These are phyloP conservation scores for Torymus aiolomorphi DNA, from an alignment of 2,888 invertebrate species.

Conservation along the genomic window DNA sequence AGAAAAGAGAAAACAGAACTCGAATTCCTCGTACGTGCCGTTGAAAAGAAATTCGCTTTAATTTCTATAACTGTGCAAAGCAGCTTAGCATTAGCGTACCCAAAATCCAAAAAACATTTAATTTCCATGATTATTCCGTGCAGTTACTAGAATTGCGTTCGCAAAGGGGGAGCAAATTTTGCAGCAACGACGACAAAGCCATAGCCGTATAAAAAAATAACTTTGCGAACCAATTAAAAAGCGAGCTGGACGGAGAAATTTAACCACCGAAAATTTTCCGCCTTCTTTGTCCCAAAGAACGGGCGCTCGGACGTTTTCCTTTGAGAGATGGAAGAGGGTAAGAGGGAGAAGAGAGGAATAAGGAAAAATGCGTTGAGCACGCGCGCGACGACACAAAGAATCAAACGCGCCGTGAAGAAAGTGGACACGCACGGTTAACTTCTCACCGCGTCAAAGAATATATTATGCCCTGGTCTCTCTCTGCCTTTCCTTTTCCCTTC, in stretches of 20 bases:
- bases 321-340: not conserved
- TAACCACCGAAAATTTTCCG: not conserved
- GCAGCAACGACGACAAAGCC: not conserved
- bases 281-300: not conserved
- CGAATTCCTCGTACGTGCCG: too few species aligned
- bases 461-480: not conserved
- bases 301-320: not conserved
- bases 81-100: too few species aligned
- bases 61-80: not conserved
- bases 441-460: not conserved
- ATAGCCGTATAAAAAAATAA: not conserved
- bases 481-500: not conserved
- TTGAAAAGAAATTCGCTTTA: not conserved
- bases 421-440: not conserved
- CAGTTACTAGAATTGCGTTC: conserved; percentile 24
- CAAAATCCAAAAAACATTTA: conserved; percentile 20
- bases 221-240: not conserved
- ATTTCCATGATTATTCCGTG: conserved; percentile 25
- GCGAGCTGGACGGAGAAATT: not conserved
- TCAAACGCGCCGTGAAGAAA: conserved; percentile 28
- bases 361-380: not conserved
- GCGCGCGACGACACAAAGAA: conserved; percentile 28
- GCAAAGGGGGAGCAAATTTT: not conserved
- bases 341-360: not conserved
- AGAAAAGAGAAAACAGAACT: too few species aligned